phyloP scores from a whole-genome alignment of 2,888 invertebrate species.

The Amiota communis region DNA sequence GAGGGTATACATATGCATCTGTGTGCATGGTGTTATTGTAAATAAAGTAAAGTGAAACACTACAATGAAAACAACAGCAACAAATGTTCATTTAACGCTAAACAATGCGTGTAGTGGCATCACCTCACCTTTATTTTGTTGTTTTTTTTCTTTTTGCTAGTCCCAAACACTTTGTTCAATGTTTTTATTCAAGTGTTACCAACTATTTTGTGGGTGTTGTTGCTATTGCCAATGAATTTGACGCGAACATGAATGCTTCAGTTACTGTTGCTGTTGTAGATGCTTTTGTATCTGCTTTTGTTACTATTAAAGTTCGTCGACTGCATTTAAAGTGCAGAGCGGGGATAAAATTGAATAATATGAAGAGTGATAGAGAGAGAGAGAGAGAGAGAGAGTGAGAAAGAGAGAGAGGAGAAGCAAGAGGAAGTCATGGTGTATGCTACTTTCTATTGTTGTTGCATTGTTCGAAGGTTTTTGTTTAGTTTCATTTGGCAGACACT shows the following conservation, averaged over 20 bases:
- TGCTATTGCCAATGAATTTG: background rate
- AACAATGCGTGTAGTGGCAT: slow-evolving; percentile 20
- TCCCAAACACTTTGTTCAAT: background rate
- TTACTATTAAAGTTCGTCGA: slow-evolving; percentile 14
- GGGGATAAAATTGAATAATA: no score
- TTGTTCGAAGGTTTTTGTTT: slow-evolving; percentile 30
- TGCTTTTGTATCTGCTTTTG: slow-evolving; percentile 2
- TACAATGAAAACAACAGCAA: background rate
- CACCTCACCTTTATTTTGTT: background rate
- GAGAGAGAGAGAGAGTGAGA: no score
- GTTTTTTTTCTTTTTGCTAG: background rate
- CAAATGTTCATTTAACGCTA: slow-evolving; percentile 25
- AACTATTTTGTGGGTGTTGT: slow-evolving; percentile 21
- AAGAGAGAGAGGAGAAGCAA: no score
- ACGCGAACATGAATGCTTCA: slow-evolving; percentile 6
- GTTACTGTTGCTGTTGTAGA: slow-evolving; percentile 4
- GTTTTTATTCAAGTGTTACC: slow-evolving; percentile 11
- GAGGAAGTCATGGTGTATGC: background rate
- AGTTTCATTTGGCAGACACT: slow-evolving; percentile 35
- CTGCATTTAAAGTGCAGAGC: slow-evolving; percentile 19
- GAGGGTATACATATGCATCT: no score
- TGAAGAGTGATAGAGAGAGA: no score
- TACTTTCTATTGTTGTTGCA: slow-evolving; percentile 8
- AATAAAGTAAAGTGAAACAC: slow-evolving; percentile 9
- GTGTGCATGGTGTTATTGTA: slow-evolving; percentile 14